Evolutionary conservation across 1,140 invertebrate species (phyloP).

Genomic region (Lucilia sericata): DNA sequence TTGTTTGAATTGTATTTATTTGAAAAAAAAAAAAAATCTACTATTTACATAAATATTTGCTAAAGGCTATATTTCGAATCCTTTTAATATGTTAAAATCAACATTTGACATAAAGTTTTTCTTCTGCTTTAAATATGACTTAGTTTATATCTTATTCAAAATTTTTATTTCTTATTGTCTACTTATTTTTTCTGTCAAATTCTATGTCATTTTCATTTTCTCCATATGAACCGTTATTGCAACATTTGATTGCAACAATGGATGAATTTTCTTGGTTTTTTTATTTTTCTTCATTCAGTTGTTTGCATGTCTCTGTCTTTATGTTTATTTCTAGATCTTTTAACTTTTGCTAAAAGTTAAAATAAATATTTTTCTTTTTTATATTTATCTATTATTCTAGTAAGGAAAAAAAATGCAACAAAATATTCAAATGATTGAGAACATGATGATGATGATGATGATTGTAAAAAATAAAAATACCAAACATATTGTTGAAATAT

Average conservation of each 20-base stretch:
- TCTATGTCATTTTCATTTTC: background rate
- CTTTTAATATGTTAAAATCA: background rate
- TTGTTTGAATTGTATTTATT: too few relatives aligned
- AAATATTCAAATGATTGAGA: background rate
- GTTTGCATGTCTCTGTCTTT: background rate
- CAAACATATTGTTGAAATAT: background rate
- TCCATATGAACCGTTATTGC: background rate
- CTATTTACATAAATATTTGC: background rate
- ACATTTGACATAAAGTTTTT: too few relatives aligned
- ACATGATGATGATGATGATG: background rate
- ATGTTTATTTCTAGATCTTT: background rate
- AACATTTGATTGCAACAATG: slow-evolving; percentile 27
- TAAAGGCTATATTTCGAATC: background rate
- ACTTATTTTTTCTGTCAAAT: background rate
- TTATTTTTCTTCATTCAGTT: background rate
- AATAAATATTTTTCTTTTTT: slow-evolving; percentile 3
- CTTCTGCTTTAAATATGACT: background rate
- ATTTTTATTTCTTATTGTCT: background rate
- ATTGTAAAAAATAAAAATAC: background rate
- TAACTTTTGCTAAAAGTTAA: slow-evolving; percentile 19
- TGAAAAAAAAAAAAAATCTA: too few relatives aligned
- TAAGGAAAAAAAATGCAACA: background rate
- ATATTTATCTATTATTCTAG: background rate
- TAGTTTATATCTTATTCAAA: background rate
- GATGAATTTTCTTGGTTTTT: background rate